Evolutionary conservation across 2,797 vertebrate species (phyloP), one percentile per base, ranked within the genome.

Genomic region (Enteromius treurensis): DNA sequence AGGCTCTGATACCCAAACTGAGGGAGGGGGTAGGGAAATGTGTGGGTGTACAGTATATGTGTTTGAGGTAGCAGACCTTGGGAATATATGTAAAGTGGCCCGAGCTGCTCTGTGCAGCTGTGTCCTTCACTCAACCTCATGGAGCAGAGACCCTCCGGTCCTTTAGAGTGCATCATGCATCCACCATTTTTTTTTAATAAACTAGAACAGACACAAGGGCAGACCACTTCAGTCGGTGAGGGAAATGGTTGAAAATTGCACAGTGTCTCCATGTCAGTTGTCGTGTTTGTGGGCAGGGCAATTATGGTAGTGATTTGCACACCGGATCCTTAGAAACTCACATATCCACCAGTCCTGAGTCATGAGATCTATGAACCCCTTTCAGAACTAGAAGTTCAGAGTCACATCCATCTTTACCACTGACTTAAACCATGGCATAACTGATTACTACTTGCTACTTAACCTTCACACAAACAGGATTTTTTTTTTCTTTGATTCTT

Each of bases 151-250:
- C 83, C 45, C 70, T 77, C 34, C 4, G 21, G 76, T 71, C 45
- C 23, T 82, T 84, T 82, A 62, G 74, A 81, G 47, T 75, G 71
- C 62, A 74, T 65, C 69, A 80, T 65, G 68, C 77, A 53, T 82
- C 51, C 62, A 62, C 29, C 14, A 70, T 51, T 32, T 15, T 29
- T 14, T 29, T 14, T 34, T 23, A 14, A 62, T 34, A 78, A 80
- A 84, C 37, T 60, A 49, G 65, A 17, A 73, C 79, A 78, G 47
- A 84, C 55, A 67, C 68, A 77, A 51, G 19, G n/a, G 53, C 77
- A 70, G 55, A 47, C 32, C 53, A 45, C 42, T 69, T 49, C 29
- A 68, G 29, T 49, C 8, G 37, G 29, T 29, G 58, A 78, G 34
- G 37, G 40, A 53, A 79, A 79, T 34, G 42, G 7, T 77, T 69